Base-by-base conservation (phyloP, 1,140 invertebrate genomes). In the Drosophila mayri region DNA sequence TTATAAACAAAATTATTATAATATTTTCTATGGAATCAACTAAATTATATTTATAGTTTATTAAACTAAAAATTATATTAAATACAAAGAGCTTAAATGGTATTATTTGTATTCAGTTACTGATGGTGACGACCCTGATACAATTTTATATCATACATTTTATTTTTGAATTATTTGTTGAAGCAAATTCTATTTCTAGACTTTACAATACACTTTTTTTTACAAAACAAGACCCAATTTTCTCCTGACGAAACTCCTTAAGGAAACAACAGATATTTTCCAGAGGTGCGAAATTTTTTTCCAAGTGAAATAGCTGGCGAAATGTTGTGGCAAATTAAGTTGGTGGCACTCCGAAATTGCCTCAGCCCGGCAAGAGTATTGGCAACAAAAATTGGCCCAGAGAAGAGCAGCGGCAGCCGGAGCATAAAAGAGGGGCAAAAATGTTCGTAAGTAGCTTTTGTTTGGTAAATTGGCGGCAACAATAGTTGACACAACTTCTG, bases 281-380 rank as follows among this genome's bases (percentile, higher is more conserved):
- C 50, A 2, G 18, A 3, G 16, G 52, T 22, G 37, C 11, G 9
- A 16, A 4, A 18, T 20, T 37, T 70, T 67, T 67, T 41, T 70
- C 20, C 18, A 18, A 70, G 66, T 70, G 63, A 55, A 38, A 30
- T 43, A 43, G 43, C 35, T 25, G 22, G 49, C 18, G 14, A 68
- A 77, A 70, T 57, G 65, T 55, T 60, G 64, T 58, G 73, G 60
- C 71, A 77, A 84, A 84, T 85, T 81, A 85, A 85, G 72, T 84
- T 85, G 77, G 60, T 44, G 73, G 60, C 64, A 41, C 41, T 68
- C 46, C 62, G 47, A 76, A 80, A 81, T 80, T 80, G 70, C 74
- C 41, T 62, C 54, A 38, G 64, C 47, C 41, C 58, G 10, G 38
- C 55, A 40, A 49, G 68, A 52, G 66, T 67, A 78, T 86, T 81